Base-by-base conservation (phyloP, 2,113 vertebrate genomes). In the Anarhynchus alexandrinus region DNA sequence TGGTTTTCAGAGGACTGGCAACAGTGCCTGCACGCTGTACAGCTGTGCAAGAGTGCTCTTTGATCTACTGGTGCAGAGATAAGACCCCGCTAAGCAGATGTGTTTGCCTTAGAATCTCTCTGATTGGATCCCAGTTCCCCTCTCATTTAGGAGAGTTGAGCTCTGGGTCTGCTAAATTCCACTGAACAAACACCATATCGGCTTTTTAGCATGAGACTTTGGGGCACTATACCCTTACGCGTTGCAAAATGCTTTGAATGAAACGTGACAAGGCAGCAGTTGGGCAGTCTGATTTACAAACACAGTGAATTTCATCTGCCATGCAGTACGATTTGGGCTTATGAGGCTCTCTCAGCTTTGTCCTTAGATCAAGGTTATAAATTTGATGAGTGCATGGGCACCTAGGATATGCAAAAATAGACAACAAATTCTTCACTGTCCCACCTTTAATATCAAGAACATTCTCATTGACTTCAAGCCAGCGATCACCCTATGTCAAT, bases 111-210 rank as follows among this genome's bases (percentile, higher is more conserved):
- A 51, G 73, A 19, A 81, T 52, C 32, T 91, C 32, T 73, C 55
- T 82, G 87, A 69, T 93, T 47, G 43, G 5, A 32, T 72, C 42
- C 45, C 45, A 45, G 34, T 61, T 67, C 11, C n/a, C 32, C 67
- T 84, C 47, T 84, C 30, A 1, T 42, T 40, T 40, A 10, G 12
- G 43, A 57, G 76, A 82, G 69, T 8, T 54, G 77, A 54, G 51
- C 42, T 86, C 38, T 38, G 62, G 70, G 30, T 29, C 83, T 95
- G 83, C 69, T 89, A 55, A 82, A 10, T 94, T 67, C 43, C 57
- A 58, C 32, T 43, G 58, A 74, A n/a, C 59, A 73, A 92, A 29
- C 21, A 32, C 36, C 1, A 0, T 34, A 7, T 30, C 64, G 43
- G 81, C 59, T 74, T 86, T 51, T 65, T 66, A 57, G 69, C 51